phyloP scores from a whole-genome alignment of 1,140 invertebrate species.

The Drosophila carrolli region DNA sequence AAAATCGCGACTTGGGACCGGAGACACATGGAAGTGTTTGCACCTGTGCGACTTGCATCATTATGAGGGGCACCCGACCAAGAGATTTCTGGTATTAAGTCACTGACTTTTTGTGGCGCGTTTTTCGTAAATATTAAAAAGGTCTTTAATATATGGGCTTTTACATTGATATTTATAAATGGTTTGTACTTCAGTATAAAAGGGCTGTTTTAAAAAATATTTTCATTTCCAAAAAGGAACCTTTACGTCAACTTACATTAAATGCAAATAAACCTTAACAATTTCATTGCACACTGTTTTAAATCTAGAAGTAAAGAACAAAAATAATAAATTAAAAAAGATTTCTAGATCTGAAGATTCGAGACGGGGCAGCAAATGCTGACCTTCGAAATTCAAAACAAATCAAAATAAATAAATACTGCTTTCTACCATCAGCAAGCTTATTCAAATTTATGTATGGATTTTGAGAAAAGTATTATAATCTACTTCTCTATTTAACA shows the following conservation, averaged over 20 bases:
- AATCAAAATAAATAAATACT: not conserved
- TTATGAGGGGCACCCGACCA: conserved; percentile 62
- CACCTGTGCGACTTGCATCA: conserved; percentile 54
- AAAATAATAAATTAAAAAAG: not conserved
- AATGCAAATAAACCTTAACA: not conserved
- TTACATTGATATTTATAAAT: conserved; percentile 2
- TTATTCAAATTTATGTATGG: not conserved
- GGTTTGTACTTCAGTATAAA: not conserved
- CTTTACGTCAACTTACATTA: not conserved
- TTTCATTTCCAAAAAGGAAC: not conserved
- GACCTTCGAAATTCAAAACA: not conserved
- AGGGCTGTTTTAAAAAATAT: not conserved
- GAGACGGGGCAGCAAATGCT: not conserved
- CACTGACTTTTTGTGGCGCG: conserved; percentile 63
- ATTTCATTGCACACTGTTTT: too few relatives aligned
- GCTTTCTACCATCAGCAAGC: not conserved
- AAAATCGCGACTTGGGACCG: conserved; percentile 35
- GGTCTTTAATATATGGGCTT: conserved; percentile 3
- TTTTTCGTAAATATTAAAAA: conserved; percentile 21
- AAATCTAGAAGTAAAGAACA: not conserved
- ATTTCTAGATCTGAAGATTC: not conserved
- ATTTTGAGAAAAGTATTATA: not conserved
- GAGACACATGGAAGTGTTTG: conserved; percentile 66
- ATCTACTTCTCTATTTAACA: too few relatives aligned
- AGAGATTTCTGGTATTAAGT: conserved; percentile 79